Percentiles rank a stretch among this genome's conserved stretches.
These are phyloP conservation scores for Thalpophila matura DNA, from an alignment of 2,888 invertebrate genomes.

Conservation along the genomic window DNA sequence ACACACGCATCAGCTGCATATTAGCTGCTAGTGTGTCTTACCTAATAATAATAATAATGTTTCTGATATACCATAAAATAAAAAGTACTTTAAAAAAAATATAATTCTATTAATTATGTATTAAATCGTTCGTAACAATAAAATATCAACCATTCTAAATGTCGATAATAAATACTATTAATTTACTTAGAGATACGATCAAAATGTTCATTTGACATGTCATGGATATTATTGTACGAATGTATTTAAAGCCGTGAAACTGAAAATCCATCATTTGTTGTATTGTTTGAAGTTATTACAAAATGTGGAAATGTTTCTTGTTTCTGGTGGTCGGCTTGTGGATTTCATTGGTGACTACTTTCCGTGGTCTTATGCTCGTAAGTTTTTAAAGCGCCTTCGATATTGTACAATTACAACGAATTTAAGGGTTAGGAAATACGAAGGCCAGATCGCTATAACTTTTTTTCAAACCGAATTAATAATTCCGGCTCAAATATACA, in stretches of 20 bases:
- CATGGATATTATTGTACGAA: background rate
- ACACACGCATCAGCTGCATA: too few species aligned
- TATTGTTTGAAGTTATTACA: background rate
- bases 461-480: too few species aligned
- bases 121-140: background rate
- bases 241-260: conserved; percentile 8
- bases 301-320: background rate
- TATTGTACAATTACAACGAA: too few species aligned
- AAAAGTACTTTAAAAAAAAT: too few species aligned
- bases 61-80: too few species aligned
- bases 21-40: too few species aligned
- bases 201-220: conserved; percentile 8
- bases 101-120: too few species aligned
- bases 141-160: background rate
- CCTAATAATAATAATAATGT: too few species aligned
- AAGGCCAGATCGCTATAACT: too few species aligned
- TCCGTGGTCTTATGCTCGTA: conserved; percentile 4
- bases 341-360: background rate
- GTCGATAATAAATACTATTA: conserved; percentile 2
- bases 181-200: conserved; percentile 29
- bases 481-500: too few species aligned
- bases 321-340: background rate
- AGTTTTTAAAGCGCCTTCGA: conserved; percentile 3
- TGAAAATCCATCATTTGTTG: background rate
- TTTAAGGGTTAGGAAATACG: too few species aligned